Conservation (phyloP, 2,888 invertebrate species). For the Monochamus alternatus region DNA sequence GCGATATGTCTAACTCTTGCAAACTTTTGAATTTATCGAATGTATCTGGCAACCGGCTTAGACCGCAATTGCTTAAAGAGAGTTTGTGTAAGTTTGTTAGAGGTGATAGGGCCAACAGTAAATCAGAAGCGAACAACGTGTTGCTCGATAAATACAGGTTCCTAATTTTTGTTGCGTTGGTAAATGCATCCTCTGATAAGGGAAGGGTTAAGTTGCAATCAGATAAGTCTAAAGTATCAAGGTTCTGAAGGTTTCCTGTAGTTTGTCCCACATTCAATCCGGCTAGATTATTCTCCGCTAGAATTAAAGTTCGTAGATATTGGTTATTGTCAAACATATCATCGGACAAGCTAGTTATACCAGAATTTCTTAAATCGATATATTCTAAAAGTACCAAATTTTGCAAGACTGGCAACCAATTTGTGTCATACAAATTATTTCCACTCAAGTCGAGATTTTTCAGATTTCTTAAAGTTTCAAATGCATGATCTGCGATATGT, state of each 20-base stretch:
- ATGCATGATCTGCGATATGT: slow-evolving; percentile 74
- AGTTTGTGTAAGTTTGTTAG: slow-evolving; percentile 78
- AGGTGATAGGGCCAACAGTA: slow-evolving; percentile 78
- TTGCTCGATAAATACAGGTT: slow-evolving; percentile 80
- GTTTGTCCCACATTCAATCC: slow-evolving; percentile 79
- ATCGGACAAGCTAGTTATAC: slow-evolving; percentile 76
- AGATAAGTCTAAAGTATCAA: slow-evolving; percentile 79
- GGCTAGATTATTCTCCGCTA: slow-evolving; percentile 79
- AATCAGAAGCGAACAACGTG: slow-evolving; percentile 79
- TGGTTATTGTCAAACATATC: slow-evolving; percentile 79
- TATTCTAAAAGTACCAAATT: slow-evolving; percentile 77
- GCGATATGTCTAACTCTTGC: slow-evolving; percentile 80
- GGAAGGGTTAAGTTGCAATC: slow-evolving; percentile 80
- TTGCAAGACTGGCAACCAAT: slow-evolving; percentile 78
- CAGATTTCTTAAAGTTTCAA: slow-evolving; percentile 75
- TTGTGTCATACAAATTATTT: slow-evolving; percentile 75
- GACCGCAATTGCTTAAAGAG: slow-evolving; percentile 79
- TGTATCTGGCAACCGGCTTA: slow-evolving; percentile 78
- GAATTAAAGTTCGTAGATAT: slow-evolving; percentile 76
- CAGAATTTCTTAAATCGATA: slow-evolving; percentile 77
- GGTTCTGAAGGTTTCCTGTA: slow-evolving; percentile 77
- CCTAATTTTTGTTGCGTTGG: slow-evolving; percentile 78
- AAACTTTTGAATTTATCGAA: slow-evolving; percentile 79
- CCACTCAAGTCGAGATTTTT: slow-evolving; percentile 78
- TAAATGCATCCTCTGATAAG: slow-evolving; percentile 80